Base-by-base conservation (phyloP, 2,797 vertebrate species). In the Microchirus variegatus region DNA sequence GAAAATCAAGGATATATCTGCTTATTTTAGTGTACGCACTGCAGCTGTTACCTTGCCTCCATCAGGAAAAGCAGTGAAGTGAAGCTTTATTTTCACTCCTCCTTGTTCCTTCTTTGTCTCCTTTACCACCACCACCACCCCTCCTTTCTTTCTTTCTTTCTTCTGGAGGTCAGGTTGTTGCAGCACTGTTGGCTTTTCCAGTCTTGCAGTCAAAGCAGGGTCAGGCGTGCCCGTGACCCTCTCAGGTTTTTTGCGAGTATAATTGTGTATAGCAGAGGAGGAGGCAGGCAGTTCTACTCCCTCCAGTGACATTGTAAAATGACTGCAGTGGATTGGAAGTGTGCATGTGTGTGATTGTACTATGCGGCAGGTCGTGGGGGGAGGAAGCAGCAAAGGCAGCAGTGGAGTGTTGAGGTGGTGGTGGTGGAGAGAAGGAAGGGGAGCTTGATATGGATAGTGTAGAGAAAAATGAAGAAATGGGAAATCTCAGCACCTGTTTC, bases 401-500 rank as follows among this genome's bases (percentile, higher is more conserved):
- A 19, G 64, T 11, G 51, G 70, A 66, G 78, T 36, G 67, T 67
- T 31, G 75, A 43, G 22, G 22, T 22, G 91, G 91, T 93, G 88
- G 89, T 87, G 31, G 84, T 81, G 87, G 82, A 80, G 74, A 86
- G 79, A 75, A 80, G 66, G 82, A 31, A 31, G 31, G 31, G 31
- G 31, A 31, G 81, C 71, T 59, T 80, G 84, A 86, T 86, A 90
- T 89, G 89, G 87, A 88, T 88, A 87, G 88, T 77, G 80, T 83
- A 79, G 83, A 88, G 81, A 58, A 58, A 92, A 82, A 90, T 83
- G 89, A 91, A 92, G 87, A 90, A 88, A 89, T 82, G 82, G 84
- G 88, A 90, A 93, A 90, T 93, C 89, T 92, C 87, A 63, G 89
- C 87, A 93, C 89, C 92, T 92, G 93, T 94, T 94, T 93, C 92